Base-by-base conservation (phyloP, 2,888 invertebrate genomes). In the Drosophila melanosoma region DNA sequence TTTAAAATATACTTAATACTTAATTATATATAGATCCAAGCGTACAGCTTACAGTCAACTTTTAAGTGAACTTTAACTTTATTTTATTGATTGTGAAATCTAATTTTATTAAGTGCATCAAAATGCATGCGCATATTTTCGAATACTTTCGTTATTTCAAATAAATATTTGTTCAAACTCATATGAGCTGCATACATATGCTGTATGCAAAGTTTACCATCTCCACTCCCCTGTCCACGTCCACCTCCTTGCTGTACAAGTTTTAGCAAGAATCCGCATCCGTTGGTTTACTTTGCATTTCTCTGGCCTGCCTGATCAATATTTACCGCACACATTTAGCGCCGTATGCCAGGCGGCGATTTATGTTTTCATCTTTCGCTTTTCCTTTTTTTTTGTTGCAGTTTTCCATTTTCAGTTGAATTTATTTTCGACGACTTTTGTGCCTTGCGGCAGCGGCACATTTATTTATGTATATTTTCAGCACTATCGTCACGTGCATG, bases 301-400 rank as follows among this genome's bases (percentile, higher is more conserved):
- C 49, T 36, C 51, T 26, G 54, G 57, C 73, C 62, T 56, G 56
- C 10, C 56, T 69, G 53, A 61, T 87, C 80, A 89, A 79, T 80
- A 87, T 87, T 89, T 89, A 83, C 79, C 89, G 69, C 87, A 83
- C 73, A 79, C 87, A 79, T 82, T 82, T 80, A 72, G 82, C 84
- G 77, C 69, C 69, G 63, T 70, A 59, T 74, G 71, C 57, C 58
- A 56, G 53, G 67, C 82, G 76, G 79, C 82, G 72, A 86, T 87
- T 87, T 83, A 69, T 59, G 80, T 85, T 89, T 87, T 81, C 88
- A 83, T 83, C 83, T 87, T 74, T 69, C 56, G 56, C 62, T 29
- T 36, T 33, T 52, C 1, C 10, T n/a, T n/a, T 52, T 10, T 57
- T 20, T 53, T 62, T 33, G 57, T 58, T 40, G 32, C 70, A 35